Base-by-base conservation (phyloP, 92 coral and sea anemone genomes). In the Parazoanthus darwini region DNA sequence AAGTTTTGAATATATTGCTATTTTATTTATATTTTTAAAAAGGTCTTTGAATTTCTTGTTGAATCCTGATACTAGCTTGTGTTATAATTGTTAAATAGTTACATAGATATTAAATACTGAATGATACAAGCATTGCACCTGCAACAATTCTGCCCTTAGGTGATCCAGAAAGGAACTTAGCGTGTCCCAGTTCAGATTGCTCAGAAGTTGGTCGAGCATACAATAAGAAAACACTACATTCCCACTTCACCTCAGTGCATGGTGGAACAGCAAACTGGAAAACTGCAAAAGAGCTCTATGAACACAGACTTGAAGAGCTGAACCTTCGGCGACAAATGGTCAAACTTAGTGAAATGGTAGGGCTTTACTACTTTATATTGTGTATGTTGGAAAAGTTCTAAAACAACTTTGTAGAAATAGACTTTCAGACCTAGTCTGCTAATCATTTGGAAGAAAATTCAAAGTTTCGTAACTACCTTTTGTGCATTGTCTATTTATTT, bases 221-320 rank as follows among this genome's bases (percentile, higher is more conserved):
- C 15, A 8, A n/a, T 37, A 76, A 39, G 10, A 44, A 42, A 6
- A 2, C 48, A 9, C 35, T 76, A 16, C 50, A 76, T 54, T 42
- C 43, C 4, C 80, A 76, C 33, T 76, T 39, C 26, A 39, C 80
- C n/a, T 76, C 80, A 42, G 80, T 39, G 80, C 80, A 76, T 18
- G 48, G 54, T 76, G 80, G 80, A 37, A 76, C 48, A 76, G 80
- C 16, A 37, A 76, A 76, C 80, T 7, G 33, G n/a, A 76, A 76
- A 39, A 18, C n/a, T 76, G 80, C 80, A 76, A 51, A 76, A 15
- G 80, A 76, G 35, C 80, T 37, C 14, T 76, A 76, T 37, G 20
- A 76, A 18, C 26, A 15, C 48, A 23, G 80, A n/a, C 80, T 22
- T 39, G 43, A 76, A 18, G 80, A 76, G 26, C 26, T 76, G 80